Conservation (phyloP, 2,797 vertebrate species). For the Eidolon dupreanum region DNA sequence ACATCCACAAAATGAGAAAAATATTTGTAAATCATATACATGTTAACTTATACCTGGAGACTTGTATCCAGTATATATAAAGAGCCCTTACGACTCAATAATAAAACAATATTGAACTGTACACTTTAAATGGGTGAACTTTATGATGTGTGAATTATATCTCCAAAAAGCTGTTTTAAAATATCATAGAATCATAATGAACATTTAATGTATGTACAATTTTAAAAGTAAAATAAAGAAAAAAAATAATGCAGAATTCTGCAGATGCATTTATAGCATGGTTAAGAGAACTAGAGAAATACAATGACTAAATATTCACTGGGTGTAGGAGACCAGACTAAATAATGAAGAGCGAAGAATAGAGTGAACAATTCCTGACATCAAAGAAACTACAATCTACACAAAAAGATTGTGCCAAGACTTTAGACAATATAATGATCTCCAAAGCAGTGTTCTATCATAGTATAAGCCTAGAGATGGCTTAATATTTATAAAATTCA, state of each 20-base stretch:
- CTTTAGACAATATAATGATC: neutral
- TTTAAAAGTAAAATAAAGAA: slow-evolving; percentile 12
- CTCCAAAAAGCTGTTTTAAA: slow-evolving; percentile 31
- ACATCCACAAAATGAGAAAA: neutral
- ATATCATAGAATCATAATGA: neutral
- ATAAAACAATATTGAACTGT: neutral
- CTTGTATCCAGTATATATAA: neutral
- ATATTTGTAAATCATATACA: neutral
- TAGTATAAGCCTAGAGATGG: neutral
- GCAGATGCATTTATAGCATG: neutral
- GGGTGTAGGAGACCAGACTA: neutral
- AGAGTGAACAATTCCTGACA: neutral
- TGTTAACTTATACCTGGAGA: neutral
- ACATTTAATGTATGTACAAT: neutral
- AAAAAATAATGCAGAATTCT: neutral
- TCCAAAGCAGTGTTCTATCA: neutral
- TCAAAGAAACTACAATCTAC: neutral
- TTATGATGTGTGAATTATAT: neutral
- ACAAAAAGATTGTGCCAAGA: neutral
- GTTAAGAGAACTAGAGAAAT: slow-evolving; percentile 34
- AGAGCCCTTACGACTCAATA: neutral
- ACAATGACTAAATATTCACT: neutral
- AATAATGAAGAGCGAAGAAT: neutral
- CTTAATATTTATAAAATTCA: neutral
- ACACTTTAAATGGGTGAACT: neutral